Base-by-base conservation (phyloP, 1,140 invertebrate genomes). In the Brachionus angularis region DNA sequence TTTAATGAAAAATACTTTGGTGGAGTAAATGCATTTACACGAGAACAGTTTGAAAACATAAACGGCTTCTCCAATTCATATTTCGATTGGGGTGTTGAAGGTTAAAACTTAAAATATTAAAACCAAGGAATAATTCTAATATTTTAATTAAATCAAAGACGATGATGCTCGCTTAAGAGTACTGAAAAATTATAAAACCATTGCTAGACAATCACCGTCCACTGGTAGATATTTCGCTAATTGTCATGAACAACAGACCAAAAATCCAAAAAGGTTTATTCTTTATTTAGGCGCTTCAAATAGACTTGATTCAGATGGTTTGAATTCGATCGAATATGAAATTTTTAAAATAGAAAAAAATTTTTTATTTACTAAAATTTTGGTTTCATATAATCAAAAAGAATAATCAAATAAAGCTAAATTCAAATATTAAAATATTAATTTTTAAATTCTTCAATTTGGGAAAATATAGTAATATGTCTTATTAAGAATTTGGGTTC, bases 51-150 rank as follows among this genome's bases (percentile, higher is more conserved):
- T 58, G 21, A 27, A 18, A 58, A 61, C 33, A 52, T 62, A 16
- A 74, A 74, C 46, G 73, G 73, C 4, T 62, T 71, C 14, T 29
- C 36, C 3, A 73, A 58, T 50, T 34, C 16, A 8, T 74, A 74
- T 64, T 74, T 12, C 10, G 73, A 72, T 8, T 74, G 73, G 73
- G 64, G 64, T 25, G 34, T 50, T 33, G 64, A 69, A 49, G 64
- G 46, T 69, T 7, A 50, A 2, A 14, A 21, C 29, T 1, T 25
- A 12, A 33, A 5, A 23, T 44, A 14, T 29, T n/a, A 5, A 46
- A 44, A 31, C n/a, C n/a, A n/a, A n/a, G n/a, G n/a, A n/a, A 42
- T 21, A 46, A 4, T 47, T 44, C 18, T 25, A 14, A 25, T 42
- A 25, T 64, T 46, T 12, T 14, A 5, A 18, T 7, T 42, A 7